Percentiles rank a stretch among this genome's conserved stretches.
phyloP scores from a whole-genome alignment of 92 coral and sea anemone species.

The Nematostella vectensis region DNA sequence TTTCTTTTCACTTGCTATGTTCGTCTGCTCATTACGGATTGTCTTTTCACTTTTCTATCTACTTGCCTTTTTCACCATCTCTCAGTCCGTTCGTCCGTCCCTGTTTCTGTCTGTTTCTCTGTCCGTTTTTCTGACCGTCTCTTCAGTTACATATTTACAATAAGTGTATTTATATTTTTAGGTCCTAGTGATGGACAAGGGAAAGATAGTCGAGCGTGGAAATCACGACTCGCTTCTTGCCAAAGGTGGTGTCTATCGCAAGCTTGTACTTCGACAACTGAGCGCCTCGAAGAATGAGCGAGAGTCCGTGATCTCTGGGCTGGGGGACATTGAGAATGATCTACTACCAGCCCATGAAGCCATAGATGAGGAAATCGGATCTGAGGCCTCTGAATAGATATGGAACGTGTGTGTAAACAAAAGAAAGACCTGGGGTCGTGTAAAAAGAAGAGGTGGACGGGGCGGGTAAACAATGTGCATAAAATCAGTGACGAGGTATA shows the following conservation, averaged over 20 bases:
- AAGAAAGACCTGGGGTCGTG: neutral
- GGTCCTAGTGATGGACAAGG: constrained; percentile 90
- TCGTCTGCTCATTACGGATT: too few relatives aligned
- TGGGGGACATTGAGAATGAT: neutral
- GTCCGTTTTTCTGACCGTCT: too few relatives aligned
- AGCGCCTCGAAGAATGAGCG: constrained; percentile 19
- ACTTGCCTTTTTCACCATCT: too few relatives aligned
- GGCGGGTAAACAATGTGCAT: neutral
- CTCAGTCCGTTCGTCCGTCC: too few relatives aligned
- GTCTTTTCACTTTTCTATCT: too few relatives aligned
- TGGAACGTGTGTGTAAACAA: neutral
- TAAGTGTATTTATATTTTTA: too few relatives aligned
- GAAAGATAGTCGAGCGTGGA: constrained; percentile 80
- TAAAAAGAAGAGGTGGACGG: neutral
- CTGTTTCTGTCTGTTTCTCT: too few relatives aligned
- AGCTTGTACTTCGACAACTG: constrained; percentile 86
- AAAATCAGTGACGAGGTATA: too few relatives aligned
- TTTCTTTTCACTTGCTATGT: too few relatives aligned
- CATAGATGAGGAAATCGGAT: neutral
- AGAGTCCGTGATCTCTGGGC: neutral
- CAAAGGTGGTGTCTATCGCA: constrained; percentile 71
- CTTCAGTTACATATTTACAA: too few relatives aligned
- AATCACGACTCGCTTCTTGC: constrained; percentile 59
- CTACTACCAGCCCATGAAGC: neutral
- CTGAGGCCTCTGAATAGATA: neutral